Evolutionary conservation across 2,888 invertebrate genomes (phyloP).

Genomic region (Synanthedon tipuliformis): DNA sequence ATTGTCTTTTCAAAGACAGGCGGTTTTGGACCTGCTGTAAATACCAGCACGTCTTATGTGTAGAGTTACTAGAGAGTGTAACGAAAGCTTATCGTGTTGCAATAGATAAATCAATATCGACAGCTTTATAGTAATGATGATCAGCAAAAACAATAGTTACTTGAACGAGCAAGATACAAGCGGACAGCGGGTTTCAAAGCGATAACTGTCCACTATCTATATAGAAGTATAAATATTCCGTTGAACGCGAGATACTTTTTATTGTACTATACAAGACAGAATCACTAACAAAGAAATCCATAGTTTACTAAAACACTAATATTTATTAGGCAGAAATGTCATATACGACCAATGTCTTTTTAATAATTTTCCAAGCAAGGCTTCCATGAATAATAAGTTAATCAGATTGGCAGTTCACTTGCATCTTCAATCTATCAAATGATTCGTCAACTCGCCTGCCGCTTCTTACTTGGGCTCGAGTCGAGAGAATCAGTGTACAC

Average conservation of each 20-base stretch:
- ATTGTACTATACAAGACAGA: too few species aligned
- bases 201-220: too few species aligned
- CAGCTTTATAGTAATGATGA: slow-evolving; percentile 25
- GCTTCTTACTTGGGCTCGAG: neutral
- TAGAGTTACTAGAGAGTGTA: neutral
- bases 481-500: neutral
- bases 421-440: neutral
- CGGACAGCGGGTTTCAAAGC: neutral
- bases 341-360: too few species aligned
- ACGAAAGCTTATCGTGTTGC: neutral
- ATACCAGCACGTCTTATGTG: neutral
- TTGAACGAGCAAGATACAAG: neutral
- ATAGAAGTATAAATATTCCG: too few species aligned
- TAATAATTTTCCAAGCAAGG: too few species aligned
- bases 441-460: neutral
- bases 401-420: neutral
- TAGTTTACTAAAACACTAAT: too few species aligned
- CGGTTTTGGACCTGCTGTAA: neutral
- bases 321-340: too few species aligned
- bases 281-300: too few species aligned
- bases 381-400: too few species aligned
- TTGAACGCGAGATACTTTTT: too few species aligned
- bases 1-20: too few species aligned
- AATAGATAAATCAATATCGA: slow-evolving; percentile 29
- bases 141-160: slow-evolving; percentile 19